A percentile compares a stretch with the other conserved stretches of the same genome.
These are phyloP conservation scores for Desoria tigrina DNA, from an alignment of 2,888 invertebrate genomes.

Conservation along the genomic window DNA sequence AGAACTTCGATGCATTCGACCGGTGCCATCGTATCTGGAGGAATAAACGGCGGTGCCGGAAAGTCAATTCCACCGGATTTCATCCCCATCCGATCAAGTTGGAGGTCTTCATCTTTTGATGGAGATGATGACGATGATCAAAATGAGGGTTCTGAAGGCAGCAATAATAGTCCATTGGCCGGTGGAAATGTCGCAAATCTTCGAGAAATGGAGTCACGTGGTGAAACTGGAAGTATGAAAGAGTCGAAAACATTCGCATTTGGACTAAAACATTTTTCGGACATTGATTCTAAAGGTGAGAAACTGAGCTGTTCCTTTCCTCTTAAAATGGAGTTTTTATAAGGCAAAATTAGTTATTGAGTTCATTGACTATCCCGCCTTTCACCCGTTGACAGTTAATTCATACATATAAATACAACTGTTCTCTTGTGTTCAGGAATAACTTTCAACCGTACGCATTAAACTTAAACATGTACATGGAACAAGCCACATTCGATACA, in stretches of 20 bases:
- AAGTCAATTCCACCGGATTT: slow-evolving; percentile 45
- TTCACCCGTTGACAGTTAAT: too few species aligned
- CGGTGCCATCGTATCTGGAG: neutral
- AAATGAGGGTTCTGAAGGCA: slow-evolving; percentile 28
- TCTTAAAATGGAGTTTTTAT: too few species aligned
- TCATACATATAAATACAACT: too few species aligned
- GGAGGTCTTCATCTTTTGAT: slow-evolving; percentile 39
- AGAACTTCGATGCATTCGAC: too few species aligned
- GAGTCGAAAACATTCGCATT: slow-evolving; percentile 52
- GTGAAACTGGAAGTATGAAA: slow-evolving; percentile 49
- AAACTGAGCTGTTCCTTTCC: too few species aligned
- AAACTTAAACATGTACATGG: too few species aligned
- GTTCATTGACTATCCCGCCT: too few species aligned
- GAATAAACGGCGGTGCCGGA: slow-evolving; percentile 19
- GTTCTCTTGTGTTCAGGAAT: too few species aligned
- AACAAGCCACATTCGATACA: too few species aligned
- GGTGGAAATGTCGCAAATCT: slow-evolving; percentile 18
- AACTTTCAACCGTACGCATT: too few species aligned
- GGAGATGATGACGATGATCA: slow-evolving; percentile 29
- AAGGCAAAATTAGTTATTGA: too few species aligned
- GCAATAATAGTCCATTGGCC: slow-evolving; percentile 23
- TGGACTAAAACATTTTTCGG: slow-evolving; percentile 46
- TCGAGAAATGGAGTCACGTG: slow-evolving; percentile 29
- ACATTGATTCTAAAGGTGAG: slow-evolving; percentile 36
- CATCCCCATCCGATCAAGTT: slow-evolving; percentile 43